Base-by-base conservation (phyloP, 1,140 invertebrate genomes). In the Lepidurus arcticus region DNA sequence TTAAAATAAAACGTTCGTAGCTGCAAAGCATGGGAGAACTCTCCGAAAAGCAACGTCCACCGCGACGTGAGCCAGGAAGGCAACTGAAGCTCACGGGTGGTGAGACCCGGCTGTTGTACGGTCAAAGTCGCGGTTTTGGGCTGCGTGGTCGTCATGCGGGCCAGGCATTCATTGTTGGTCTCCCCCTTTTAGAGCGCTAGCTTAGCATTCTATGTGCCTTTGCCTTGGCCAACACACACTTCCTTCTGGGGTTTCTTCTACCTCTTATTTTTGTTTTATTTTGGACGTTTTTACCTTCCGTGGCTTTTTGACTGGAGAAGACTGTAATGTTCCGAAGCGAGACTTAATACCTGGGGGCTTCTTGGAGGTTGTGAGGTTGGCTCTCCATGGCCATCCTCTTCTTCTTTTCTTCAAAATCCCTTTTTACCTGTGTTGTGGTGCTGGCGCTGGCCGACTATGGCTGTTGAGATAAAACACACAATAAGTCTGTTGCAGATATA, bases 391-490 rank as follows among this genome's bases (percentile, higher is more conserved):
- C 21, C 53, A 65, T 65, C 53, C 53, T 65, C 53, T 65, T 47
- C 45, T 47, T 65, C 53, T 65, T 65, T 65, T 65, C 16, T 65
- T 65, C 45, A 6, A 2, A 11, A 10, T 21, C 53, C 53, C 53
- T 65, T 65, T 65, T 16, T 65, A 65, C 53, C 53, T 65, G 53
- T 65, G 53, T 65, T 65, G 53, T 65, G 53, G 53, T 65, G 7
- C 53, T 13, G 13, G 13, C 53, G 53, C 21, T 65, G 53, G 53
- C 53, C 16, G 53, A 65, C 53, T 65, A 65, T 65, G 53, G 53
- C 53, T 65, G 53, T 65, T 65, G 53, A 65, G 53, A 65, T 65
- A 65, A 65, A 65, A 65, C n/a, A 65, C 53, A 65, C 53, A 65
- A 65, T 65, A 65, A 65, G 53, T 34, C 34, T 34, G 34, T 65